Evolutionary conservation across 2,888 invertebrate genomes (phyloP).

Genomic region (Drosophila phalerata): DNA sequence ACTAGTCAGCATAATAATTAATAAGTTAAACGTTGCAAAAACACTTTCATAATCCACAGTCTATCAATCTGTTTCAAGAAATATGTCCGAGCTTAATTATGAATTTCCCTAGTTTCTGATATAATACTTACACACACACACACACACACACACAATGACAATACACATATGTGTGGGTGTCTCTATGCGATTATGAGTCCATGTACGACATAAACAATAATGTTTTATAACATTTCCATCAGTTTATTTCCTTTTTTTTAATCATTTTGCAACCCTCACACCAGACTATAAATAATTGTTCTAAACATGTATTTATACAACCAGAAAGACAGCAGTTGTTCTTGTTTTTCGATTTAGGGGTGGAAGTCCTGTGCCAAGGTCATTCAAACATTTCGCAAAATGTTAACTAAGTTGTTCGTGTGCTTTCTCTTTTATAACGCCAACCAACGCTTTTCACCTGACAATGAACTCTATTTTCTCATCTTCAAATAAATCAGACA

Average conservation of each 20-base stretch:
- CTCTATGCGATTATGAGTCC: constrained; percentile 15
- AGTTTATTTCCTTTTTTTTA: constrained; percentile 2
- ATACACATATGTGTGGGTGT: constrained; percentile 2
- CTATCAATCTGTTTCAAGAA: constrained; percentile 29
- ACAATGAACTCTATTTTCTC: constrained; percentile 35
- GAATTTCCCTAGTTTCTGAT: constrained; percentile 4
- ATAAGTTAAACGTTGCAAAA: not conserved
- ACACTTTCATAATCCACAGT: not conserved
- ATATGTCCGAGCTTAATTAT: constrained; percentile 27
- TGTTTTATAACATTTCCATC: not conserved
- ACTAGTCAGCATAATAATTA: constrained; percentile 14
- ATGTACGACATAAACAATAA: constrained; percentile 1
- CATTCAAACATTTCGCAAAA: constrained; percentile 5
- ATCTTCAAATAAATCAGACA: not conserved
- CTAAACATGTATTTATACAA: not conserved
- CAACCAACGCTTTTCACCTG: constrained; percentile 15
- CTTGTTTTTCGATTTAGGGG: not conserved
- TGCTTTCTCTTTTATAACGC: not conserved
- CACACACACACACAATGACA: not conserved
- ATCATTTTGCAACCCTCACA: constrained; percentile 2
- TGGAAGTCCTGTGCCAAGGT: constrained; percentile 27
- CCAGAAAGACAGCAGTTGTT: not conserved
- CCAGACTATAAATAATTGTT: constrained; percentile 4
- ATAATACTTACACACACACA: not conserved
- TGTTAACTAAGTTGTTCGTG: constrained; percentile 7